Evolutionary conservation across 2,797 vertebrate species (phyloP), one percentile per base, ranked within the genome.

Genomic region (Siniperca scherzeri): DNA sequence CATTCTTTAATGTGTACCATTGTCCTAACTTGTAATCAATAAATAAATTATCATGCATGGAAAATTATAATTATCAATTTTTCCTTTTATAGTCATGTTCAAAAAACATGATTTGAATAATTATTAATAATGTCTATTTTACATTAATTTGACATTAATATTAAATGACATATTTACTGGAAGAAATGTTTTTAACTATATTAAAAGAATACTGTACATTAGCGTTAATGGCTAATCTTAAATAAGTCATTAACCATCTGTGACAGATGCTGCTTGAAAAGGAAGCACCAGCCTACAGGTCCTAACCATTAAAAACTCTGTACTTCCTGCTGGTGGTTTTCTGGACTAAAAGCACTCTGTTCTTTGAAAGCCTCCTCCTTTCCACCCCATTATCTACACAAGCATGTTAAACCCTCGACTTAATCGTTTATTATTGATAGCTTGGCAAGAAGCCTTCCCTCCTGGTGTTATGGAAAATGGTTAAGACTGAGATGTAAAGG

Each of bases 401-500:
- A 85, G 87, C 88, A 87, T 72, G 84, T 91, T 92, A 87, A 92
- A 91, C 81, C 65, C 81, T 79, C 2, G 13, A 82, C 84, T 78
- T 89, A 87, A 89, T 88, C 82, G 55, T 94, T 87, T 80, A 94
- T 94, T 94, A 94, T 94, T 94, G 89, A 94, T 93, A 85, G 85
- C 88, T 80, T 50, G 7, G 77, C 79, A 66, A 85, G 82, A 80
- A 75, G 76, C 85, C 61, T 71, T 60, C 77, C 73, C 79, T 75
- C 80, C 77, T 7, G 71, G 81, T 80, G 82, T 70, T 81, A 75
- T 74, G 86, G 84, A 65, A 84, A 88, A 85, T 71, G 84, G 84
- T 88, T 79, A 82, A 81, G 40, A 74, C 83, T 80, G 78, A 88
- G 72, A 81, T 78, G 88, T 89, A 88, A 90, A 86, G 86, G 78